phyloP scores from a whole-genome alignment of 2,113 vertebrate genomes.

The Cynocephalus volans region DNA sequence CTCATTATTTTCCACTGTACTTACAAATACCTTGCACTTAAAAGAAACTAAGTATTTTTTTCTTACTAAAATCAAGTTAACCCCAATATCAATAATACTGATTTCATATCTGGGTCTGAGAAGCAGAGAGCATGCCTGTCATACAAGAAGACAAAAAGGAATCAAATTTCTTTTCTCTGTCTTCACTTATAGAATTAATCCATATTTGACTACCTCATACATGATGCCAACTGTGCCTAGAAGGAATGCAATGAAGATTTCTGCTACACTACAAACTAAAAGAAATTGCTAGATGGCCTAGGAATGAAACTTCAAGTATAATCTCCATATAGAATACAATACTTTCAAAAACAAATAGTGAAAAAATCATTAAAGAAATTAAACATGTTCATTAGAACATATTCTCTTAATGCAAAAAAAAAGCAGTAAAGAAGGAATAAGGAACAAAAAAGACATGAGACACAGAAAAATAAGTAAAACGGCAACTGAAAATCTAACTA shows the following conservation, averaged over 20 bases:
- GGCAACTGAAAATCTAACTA: neutral
- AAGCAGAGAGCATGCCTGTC: neutral
- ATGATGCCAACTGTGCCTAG: neutral
- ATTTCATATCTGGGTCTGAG: neutral
- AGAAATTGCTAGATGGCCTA: neutral
- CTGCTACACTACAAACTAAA: neutral
- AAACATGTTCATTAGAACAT: neutral
- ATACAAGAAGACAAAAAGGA: slow-evolving; percentile 48
- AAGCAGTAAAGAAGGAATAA: neutral
- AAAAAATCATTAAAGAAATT: slow-evolving; percentile 38
- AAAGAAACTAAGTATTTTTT: slow-evolving; percentile 20
- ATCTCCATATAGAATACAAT: neutral
- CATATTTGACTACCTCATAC: neutral
- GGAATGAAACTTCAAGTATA: slow-evolving; percentile 32
- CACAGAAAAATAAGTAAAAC: slow-evolving; percentile 17
- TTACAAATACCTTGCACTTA: slow-evolving; percentile 29
- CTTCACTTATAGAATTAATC: slow-evolving; percentile 9
- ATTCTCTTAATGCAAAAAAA: neutral
- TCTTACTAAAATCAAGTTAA: slow-evolving; percentile 18
- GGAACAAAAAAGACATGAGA: neutral
- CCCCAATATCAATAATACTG: neutral
- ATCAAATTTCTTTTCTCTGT: slow-evolving; percentile 52
- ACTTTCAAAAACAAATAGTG: slow-evolving; percentile 21
- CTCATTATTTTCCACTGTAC: neutral
- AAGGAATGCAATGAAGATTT: slow-evolving; percentile 58